Percentiles rank a stretch among this genome's conserved stretches.
These are phyloP conservation scores for Tridacna gigas DNA, from an alignment of 2,888 invertebrate species.

Conservation along the genomic window DNA sequence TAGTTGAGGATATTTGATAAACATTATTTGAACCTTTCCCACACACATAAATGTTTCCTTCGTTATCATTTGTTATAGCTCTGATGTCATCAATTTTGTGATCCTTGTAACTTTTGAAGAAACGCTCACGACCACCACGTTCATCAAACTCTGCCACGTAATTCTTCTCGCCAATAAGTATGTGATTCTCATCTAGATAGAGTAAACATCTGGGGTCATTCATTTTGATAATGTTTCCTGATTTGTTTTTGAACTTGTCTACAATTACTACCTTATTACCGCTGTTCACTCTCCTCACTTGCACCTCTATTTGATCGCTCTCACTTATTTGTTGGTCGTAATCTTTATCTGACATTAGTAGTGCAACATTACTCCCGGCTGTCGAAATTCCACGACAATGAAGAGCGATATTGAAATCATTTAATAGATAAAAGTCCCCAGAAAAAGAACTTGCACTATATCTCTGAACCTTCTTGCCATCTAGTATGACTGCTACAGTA, in stretches of 20 bases:
- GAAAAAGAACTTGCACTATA: not conserved
- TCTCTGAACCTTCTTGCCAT: not conserved
- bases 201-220: constrained; percentile 12
- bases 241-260: not conserved
- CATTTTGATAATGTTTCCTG: not conserved
- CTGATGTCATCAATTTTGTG: not conserved
- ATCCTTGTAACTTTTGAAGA: constrained; percentile 25
- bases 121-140: not conserved
- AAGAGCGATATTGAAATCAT: not conserved
- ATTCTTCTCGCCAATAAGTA: constrained; percentile 12
- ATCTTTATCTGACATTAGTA: constrained; percentile 4
- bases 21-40: not conserved
- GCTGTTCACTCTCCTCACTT: not conserved
- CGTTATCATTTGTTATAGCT: not conserved
- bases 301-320: constrained; percentile 2
- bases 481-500: not conserved
- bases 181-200: not conserved
- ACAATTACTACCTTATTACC: not conserved
- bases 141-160: constrained; percentile 11
- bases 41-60: constrained; percentile 11
- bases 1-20: not conserved
- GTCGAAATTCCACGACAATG: constrained; percentile 2
- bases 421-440: not conserved
- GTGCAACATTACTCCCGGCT: not conserved
- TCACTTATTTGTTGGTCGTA: not conserved